Percentiles rank a stretch among this genome's conserved stretches.
phyloP scores from a whole-genome alignment of 2,113 vertebrate genomes.

The Zingel zingel region DNA sequence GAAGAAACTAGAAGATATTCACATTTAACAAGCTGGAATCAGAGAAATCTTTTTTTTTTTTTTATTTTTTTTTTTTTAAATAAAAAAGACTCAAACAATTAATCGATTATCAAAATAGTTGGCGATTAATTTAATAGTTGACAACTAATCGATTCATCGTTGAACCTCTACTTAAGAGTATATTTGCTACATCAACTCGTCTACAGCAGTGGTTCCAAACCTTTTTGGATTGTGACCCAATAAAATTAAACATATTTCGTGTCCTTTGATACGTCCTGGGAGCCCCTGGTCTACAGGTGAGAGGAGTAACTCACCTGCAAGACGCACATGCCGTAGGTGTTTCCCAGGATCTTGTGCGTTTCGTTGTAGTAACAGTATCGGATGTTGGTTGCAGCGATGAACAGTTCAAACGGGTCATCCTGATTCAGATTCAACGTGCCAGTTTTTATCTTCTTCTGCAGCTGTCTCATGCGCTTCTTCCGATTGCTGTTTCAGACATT shows the following conservation, averaged over 20 bases:
- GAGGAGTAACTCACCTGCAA: constrained; percentile 87
- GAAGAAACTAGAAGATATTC: too few relatives aligned
- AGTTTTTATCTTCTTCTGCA: constrained; percentile 97
- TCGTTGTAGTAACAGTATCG: constrained; percentile 99
- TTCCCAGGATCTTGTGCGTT: constrained; percentile 97
- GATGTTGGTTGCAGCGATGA: constrained; percentile 96
- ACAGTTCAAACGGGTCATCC: constrained; percentile 97
- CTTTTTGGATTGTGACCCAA: neutral
- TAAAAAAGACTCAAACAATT: too few relatives aligned
- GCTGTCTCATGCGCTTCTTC: constrained; percentile 97
- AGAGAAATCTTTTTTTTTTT: too few relatives aligned
- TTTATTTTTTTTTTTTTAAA: too few relatives aligned
- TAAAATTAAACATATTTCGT: neutral
- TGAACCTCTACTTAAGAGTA: neutral
- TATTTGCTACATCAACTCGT: neutral
- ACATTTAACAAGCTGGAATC: too few relatives aligned
- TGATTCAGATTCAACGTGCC: constrained; percentile 93
- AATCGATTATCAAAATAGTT: too few relatives aligned
- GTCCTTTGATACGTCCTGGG: neutral
- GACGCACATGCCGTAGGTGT: constrained; percentile 97
- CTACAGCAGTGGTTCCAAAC: neutral
- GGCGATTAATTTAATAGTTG: too few relatives aligned
- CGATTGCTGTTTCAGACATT: constrained; percentile 88
- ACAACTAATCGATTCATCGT: too few relatives aligned
- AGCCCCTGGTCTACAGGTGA: neutral